Conservation (phyloP, 2,888 invertebrate genomes). For the Eristalis tenax region DNA sequence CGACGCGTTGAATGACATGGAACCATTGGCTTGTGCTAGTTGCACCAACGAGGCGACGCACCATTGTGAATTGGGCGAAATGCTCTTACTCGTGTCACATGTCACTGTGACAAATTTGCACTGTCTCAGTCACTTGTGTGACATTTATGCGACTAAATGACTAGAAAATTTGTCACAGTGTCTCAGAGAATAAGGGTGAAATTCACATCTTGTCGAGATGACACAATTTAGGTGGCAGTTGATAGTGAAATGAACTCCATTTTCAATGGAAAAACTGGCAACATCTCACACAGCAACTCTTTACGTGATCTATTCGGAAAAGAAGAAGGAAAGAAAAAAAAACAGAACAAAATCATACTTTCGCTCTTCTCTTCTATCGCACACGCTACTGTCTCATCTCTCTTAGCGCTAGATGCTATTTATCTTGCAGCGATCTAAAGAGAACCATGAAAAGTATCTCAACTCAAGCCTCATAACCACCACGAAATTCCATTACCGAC, state of each 20-base stretch:
- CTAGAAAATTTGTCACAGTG: no score
- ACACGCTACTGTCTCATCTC: background rate
- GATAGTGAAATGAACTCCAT: background rate
- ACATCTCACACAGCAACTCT: background rate
- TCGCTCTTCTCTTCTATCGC: background rate
- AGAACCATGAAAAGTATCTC: constrained; percentile 8
- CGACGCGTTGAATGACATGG: no score
- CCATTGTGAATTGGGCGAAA: no score
- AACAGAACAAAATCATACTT: background rate
- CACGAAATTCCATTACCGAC: constrained; percentile 31
- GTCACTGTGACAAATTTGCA: no score
- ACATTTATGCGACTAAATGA: no score
- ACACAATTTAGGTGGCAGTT: background rate
- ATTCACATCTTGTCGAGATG: no score
- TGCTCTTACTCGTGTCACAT: no score
- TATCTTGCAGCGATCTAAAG: background rate
- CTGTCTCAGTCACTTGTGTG: no score
- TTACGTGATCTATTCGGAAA: background rate
- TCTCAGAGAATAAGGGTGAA: no score
- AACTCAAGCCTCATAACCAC: background rate
- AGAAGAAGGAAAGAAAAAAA: no score
- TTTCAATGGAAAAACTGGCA: background rate
- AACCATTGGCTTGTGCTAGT: no score
- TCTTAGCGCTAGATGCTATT: background rate
- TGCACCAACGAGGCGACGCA: no score